Base-by-base conservation (phyloP, 2,113 vertebrate species). In the Phrynosoma platyrhinos region DNA sequence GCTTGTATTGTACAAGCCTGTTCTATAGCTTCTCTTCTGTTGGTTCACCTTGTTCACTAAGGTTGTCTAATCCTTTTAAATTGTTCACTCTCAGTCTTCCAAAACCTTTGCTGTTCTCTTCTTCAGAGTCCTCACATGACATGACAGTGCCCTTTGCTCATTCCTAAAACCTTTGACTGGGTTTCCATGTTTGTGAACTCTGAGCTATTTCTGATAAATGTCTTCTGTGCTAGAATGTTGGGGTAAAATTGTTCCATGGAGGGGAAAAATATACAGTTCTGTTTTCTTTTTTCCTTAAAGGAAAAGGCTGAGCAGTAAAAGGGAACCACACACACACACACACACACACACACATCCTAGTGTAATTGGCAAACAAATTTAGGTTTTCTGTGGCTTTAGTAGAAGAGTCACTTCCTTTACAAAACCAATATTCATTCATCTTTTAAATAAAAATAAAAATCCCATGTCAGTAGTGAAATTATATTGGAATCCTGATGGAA, bases 381-480 rank as follows among this genome's bases (percentile, higher is more conserved):
- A 47, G 68, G 36, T 62, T 87, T 82, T 82, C 69, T 75, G 27
- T 75, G 69, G 53, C 18, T 42, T 16, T 52, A 64, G 36, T 4
- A 74, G 55, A 9, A 64, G 23, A 23, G 36, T n/a, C 9, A 32
- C 62, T 86, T 78, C 64, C 18, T 47, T 79, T 68, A 20, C 5
- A 78, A 69, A 52, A 68, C 27, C 30, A 78, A 14, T 36, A 68
- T 86, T 52, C 32, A 85, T 76, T 85, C 76, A 78, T 79, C 18
- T 68, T 86, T 62, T 62, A 62, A 78, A 32, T 47, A 47, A 47
- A 47, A 47, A 47, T 47, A 40, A 78, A 86, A 32, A 82, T 36
- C 66, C 47, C 12, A 10, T 27, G n/a, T 80, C 85, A 80, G 66
- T 72, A 80, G 14, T 71, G 66, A 55, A 87, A 80, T 80, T 87